Evolutionary conservation across 2,113 vertebrate species (phyloP).

Genomic region (Hippolais icterina): DNA sequence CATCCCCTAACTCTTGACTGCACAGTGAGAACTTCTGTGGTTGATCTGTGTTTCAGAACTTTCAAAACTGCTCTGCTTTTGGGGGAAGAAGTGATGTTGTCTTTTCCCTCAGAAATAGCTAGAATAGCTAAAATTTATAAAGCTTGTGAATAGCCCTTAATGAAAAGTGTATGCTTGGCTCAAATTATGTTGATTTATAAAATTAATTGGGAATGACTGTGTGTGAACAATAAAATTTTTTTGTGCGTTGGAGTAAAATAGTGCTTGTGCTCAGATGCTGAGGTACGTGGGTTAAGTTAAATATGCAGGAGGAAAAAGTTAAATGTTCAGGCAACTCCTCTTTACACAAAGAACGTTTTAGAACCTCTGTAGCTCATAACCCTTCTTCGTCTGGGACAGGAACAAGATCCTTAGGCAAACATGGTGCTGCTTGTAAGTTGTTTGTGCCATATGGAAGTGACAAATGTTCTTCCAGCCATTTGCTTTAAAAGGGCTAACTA

Average conservation of each 20-base stretch:
- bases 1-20: neutral
- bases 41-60: neutral
- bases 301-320: neutral
- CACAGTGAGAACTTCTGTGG: neutral
- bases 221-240: neutral
- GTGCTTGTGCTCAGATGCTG: neutral
- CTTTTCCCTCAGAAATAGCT: neutral
- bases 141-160: neutral
- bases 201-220: neutral
- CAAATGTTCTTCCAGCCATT: neutral
- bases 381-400: neutral
- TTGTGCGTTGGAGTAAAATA: neutral
- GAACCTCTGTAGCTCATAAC: neutral
- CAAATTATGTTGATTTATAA: neutral
- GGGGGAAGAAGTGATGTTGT: neutral
- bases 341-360: neutral
- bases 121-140: neutral
- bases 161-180: neutral
- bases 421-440: neutral
- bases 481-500: neutral
- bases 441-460: neutral
- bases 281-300: neutral
- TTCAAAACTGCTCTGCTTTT: neutral
- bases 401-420: neutral
- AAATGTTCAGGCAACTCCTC: neutral